Evolutionary conservation across 2,113 vertebrate genomes (phyloP).

Genomic region (Cercopithecus mona): DNA sequence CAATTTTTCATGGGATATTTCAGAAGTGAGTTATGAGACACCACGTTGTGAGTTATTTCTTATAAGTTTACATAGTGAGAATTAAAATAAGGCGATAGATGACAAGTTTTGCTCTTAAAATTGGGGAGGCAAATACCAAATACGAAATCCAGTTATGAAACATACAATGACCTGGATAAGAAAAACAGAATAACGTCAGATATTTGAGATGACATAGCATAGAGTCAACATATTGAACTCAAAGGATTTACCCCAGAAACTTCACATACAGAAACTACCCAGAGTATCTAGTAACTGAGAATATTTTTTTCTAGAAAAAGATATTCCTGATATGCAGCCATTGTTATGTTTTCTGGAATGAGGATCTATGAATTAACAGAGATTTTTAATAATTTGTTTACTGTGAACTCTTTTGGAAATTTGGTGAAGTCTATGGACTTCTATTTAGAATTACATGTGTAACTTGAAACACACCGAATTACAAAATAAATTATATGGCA

Average conservation of each 20-base stretch:
- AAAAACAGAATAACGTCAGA: neutral
- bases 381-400: neutral
- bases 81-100: neutral
- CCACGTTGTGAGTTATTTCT: neutral
- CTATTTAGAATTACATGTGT: neutral
- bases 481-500: neutral
- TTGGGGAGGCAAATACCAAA: neutral
- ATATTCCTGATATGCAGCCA: neutral
- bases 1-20: slow-evolving; percentile 60
- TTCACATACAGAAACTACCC: neutral
- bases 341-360: neutral
- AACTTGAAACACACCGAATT: neutral
- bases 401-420: neutral
- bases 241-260: neutral
- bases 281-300: neutral
- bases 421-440: neutral
- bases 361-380: neutral
- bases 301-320: neutral
- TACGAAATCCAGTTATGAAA: neutral
- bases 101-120: neutral
- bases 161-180: neutral
- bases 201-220: neutral
- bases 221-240: neutral
- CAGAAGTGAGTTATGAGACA: slow-evolving; percentile 54
- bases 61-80: slow-evolving; percentile 11